phyloP scores from a whole-genome alignment of 2,113 vertebrate genomes.

The Menidia beryllina region DNA sequence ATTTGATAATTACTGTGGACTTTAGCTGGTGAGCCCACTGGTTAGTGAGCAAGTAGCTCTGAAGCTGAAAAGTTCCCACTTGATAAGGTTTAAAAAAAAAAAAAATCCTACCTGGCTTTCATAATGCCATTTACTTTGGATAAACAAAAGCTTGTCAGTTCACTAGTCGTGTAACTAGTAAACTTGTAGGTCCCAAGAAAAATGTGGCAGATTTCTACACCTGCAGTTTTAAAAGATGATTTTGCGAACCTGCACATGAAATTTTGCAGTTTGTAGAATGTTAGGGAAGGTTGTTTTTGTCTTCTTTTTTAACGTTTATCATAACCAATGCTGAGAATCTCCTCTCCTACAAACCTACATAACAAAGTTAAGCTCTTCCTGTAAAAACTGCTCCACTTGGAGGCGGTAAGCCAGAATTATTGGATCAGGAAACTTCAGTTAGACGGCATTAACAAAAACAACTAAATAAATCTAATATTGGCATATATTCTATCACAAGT shows the following conservation, averaged over 20 bases:
- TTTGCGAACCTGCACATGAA: no score
- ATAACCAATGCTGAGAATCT: background rate
- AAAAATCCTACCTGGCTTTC: background rate
- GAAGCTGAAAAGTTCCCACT: background rate
- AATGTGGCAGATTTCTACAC: no score
- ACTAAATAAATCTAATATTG: constrained; percentile 53
- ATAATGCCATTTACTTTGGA: no score
- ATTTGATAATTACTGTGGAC: background rate
- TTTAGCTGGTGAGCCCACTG: background rate
- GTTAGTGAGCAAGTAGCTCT: constrained; percentile 7
- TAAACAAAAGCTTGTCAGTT: no score
- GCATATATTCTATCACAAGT: constrained; percentile 66
- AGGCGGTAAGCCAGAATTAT: background rate
- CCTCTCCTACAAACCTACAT: background rate
- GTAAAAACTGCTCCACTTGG: background rate
- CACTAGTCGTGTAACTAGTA: no score
- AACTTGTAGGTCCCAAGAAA: no score
- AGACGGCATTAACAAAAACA: constrained; percentile 33
- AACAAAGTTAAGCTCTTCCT: background rate
- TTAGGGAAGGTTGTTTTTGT: background rate
- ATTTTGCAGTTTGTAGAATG: background rate
- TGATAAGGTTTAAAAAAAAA: background rate
- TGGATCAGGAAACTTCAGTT: constrained; percentile 27
- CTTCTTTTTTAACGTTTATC: background rate
- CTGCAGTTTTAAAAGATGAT: no score